Base-by-base conservation (phyloP, 2,797 vertebrate genomes). In the Siniperca scherzeri region DNA sequence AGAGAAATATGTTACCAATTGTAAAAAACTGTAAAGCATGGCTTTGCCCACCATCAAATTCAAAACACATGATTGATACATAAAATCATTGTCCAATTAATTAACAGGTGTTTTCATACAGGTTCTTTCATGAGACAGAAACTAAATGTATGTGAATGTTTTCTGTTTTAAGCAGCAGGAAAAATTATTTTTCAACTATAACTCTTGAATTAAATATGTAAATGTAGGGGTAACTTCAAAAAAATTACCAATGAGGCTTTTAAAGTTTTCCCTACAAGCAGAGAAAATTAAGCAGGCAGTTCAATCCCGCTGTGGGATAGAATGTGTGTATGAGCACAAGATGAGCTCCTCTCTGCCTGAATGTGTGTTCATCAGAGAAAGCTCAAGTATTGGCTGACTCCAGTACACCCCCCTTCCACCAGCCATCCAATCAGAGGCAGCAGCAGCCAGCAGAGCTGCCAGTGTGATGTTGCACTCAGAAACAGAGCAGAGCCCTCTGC, bases 311-410 rank as follows among this genome's bases (percentile, higher is more conserved):
- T 80, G 66, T 13, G 42, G 57, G 44, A 68, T 7, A 50, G n/a
- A 75, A 59, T 65, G 65, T 50, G 64, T 78, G 52, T 52, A 55
- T 55, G 66, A 70, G 79, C 48, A 71, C 48, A 72, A 3, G 67
- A 83, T 80, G 82, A 82, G 86, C 80, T 84, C 52, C 65, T 76
- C 44, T 81, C 42, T 70, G 77, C 69, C 69, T 38, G 46, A 87
- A 70, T 80, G 65, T 89, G 80, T 78, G 46, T 83, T 85, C 30
- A 81, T 83, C 69, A 87, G 21, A 79, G 67, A 66, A 40, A 77
- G 91, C 91, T 82, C 86, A 46, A 86, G 82, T 75, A 96, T 96
- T 96, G 95, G 96, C 86, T 94, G 90, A 55, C 84, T 86, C 86
- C 55, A 64, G 25, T 73, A 52, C 80, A 64, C 27, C 87, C 78